Percentiles rank a stretch among this genome's conserved stretches.
phyloP scores from a whole-genome alignment of 2,797 vertebrate genomes.

The Pygocentrus nattereri region DNA sequence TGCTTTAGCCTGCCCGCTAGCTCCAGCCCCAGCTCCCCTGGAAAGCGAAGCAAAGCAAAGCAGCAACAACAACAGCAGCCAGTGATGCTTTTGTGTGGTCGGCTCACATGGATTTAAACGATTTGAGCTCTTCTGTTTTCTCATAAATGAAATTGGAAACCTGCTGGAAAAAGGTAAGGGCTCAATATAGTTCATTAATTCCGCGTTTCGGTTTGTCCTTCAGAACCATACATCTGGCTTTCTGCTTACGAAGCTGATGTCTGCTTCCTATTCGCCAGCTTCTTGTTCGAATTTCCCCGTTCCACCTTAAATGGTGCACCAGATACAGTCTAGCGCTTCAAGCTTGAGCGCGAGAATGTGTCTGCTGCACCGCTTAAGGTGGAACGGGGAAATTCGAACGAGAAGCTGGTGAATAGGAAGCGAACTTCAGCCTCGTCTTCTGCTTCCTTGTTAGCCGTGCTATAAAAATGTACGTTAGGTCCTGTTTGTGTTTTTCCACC shows the following conservation, averaged over 20 bases:
- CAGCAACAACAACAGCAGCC: too few species aligned
- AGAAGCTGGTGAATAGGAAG: too few species aligned
- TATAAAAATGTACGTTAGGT: not conserved
- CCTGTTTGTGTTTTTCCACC: too few species aligned
- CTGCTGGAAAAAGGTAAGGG: slow-evolving; percentile 54
- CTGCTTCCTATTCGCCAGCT: slow-evolving; percentile 25
- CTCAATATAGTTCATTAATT: not conserved
- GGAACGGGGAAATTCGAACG: too few species aligned
- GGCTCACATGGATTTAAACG: slow-evolving; percentile 35
- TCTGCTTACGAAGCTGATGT: not conserved
- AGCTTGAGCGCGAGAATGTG: too few species aligned
- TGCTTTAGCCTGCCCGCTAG: not conserved
- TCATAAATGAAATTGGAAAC: slow-evolving; percentile 41
- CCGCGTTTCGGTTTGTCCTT: slow-evolving; percentile 38
- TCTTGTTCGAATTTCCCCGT: too few species aligned
- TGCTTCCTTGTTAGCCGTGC: slow-evolving; percentile 47
- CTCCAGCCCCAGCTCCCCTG: not conserved
- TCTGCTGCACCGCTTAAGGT: not conserved
- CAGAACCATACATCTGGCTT: not conserved
- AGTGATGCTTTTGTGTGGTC: slow-evolving; percentile 22
- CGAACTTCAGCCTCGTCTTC: too few species aligned
- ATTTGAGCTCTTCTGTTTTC: not conserved
- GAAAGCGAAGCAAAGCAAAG: not conserved
- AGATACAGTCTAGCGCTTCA: too few species aligned
- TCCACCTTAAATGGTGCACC: not conserved